phyloP scores from a whole-genome alignment of 2,888 invertebrate genomes.

The Oscheius sp. region DNA sequence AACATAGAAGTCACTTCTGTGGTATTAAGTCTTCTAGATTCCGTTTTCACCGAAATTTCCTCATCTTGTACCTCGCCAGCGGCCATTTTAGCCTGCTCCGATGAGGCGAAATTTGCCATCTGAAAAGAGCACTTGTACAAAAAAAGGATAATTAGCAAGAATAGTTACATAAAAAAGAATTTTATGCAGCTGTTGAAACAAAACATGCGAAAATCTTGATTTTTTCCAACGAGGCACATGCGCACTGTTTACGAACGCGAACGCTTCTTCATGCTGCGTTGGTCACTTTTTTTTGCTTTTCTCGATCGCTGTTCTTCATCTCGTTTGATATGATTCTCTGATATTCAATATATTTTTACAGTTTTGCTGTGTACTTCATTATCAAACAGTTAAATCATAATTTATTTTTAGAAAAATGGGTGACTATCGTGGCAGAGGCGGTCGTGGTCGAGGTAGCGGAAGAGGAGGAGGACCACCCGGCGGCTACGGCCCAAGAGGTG shows the following conservation, averaged over 20 bases:
- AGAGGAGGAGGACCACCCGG: slow-evolving; percentile 14
- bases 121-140: background rate
- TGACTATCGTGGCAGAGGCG: slow-evolving; percentile 32
- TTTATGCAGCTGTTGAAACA: background rate
- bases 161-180: too few species aligned
- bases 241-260: slow-evolving; percentile 4
- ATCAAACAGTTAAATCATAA: too few species aligned
- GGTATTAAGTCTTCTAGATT: slow-evolving; percentile 43
- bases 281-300: too few species aligned
- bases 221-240: too few species aligned
- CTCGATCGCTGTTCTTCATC: too few species aligned
- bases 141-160: too few species aligned
- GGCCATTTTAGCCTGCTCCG: slow-evolving; percentile 35
- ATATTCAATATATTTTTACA: too few species aligned
- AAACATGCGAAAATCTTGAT: background rate
- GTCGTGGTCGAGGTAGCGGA: slow-evolving; percentile 31
- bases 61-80: slow-evolving; percentile 36
- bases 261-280: background rate
- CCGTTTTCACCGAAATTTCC: slow-evolving; percentile 30
- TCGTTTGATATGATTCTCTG: too few species aligned
- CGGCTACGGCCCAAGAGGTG: background rate
- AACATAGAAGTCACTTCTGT: slow-evolving; percentile 49
- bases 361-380: too few species aligned
- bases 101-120: slow-evolving; percentile 55
- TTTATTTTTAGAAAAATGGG: slow-evolving; percentile 12